Percentiles rank a stretch among this genome's conserved stretches.
Conservation (phyloP, 2,113 vertebrate genomes). For the Maylandia zebra region DNA sequence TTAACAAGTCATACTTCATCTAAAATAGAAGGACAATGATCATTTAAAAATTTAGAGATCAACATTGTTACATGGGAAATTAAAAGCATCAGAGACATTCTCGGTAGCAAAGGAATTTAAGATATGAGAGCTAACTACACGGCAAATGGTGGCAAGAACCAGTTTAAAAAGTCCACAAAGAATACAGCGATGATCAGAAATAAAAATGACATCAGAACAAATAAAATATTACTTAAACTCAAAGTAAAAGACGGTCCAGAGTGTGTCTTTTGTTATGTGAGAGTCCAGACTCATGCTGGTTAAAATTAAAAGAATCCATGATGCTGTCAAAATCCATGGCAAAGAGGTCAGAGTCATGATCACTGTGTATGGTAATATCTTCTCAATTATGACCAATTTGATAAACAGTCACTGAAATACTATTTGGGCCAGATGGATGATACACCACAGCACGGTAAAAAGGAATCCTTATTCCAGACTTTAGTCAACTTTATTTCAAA, state of each 20-base stretch:
- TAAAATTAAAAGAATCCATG: not conserved
- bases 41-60: not conserved
- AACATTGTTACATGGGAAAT: not conserved
- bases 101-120: not conserved
- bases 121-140: not conserved
- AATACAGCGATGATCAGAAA: not conserved
- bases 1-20: not conserved
- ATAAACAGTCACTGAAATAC: not conserved
- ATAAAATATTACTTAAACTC: not conserved
- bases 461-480: not conserved
- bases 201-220: not conserved
- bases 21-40: not conserved
- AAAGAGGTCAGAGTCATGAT: not conserved
- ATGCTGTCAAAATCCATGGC: not conserved
- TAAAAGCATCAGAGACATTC: not conserved
- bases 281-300: not conserved
- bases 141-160: not conserved
- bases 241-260: not conserved
- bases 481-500: not conserved
- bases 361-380: not conserved
- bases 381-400: not conserved
- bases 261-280: not conserved
- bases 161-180: not conserved
- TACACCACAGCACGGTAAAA: not conserved
- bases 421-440: not conserved